These are phyloP conservation scores for Meloe dianella DNA, from an alignment of 2,888 invertebrate species.

Conservation along the genomic window DNA sequence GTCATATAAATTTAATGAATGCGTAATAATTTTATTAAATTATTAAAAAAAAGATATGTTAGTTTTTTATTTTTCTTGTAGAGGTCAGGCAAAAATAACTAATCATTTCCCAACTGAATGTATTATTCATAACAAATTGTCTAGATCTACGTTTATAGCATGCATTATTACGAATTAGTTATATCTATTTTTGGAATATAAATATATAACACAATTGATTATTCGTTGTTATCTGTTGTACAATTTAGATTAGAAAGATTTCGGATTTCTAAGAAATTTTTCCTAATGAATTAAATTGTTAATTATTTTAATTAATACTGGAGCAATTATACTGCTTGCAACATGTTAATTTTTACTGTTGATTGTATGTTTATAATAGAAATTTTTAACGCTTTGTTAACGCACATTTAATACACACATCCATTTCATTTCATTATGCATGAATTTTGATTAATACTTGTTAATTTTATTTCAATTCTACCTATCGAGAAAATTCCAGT, in stretches of 20 bases:
- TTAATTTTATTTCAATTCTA: constrained; percentile 28
- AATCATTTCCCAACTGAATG: constrained; percentile 14
- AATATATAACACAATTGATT: constrained; percentile 5
- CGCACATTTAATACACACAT: background rate
- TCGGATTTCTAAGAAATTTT: background rate
- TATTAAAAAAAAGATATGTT: background rate
- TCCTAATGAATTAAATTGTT: background rate
- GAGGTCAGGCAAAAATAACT: constrained; percentile 17
- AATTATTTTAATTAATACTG: background rate
- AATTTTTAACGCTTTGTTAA: background rate
- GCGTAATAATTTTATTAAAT: background rate
- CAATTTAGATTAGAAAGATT: background rate
- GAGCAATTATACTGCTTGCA: background rate
- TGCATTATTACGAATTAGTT: constrained; percentile 16
- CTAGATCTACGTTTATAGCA: constrained; percentile 12
- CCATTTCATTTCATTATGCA: background rate
- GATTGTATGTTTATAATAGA: background rate
- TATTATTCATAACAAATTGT: constrained; percentile 20
- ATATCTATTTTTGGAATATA: constrained; percentile 14
- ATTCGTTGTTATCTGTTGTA: constrained; percentile 5
- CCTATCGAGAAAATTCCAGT: constrained; percentile 49
- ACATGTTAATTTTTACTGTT: background rate
- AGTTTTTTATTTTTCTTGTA: background rate
- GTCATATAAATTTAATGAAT: background rate
- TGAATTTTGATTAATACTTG: background rate